These are phyloP conservation scores for Ommatoiulus sabulosus DNA, from an alignment of 2,888 invertebrate genomes.

Conservation along the genomic window DNA sequence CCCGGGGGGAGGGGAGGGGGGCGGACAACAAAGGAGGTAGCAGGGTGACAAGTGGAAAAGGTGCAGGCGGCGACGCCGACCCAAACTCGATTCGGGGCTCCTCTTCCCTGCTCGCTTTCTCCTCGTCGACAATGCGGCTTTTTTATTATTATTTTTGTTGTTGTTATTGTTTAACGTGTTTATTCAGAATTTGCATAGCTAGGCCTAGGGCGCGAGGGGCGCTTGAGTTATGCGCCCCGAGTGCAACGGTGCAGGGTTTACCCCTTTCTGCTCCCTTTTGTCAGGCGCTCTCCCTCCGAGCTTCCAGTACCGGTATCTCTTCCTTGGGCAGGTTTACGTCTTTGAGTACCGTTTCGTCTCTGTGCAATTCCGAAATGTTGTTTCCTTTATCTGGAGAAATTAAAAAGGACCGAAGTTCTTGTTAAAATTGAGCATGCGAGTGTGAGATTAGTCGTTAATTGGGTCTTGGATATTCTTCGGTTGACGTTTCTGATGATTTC, in stretches of 20 bases:
- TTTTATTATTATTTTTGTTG: constrained; percentile 47
- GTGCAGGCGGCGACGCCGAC: not conserved
- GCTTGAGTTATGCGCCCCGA: not conserved
- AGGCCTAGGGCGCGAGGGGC: not conserved
- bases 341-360: no score
- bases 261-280: constrained; percentile 33
- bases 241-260: not conserved
- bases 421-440: no score
- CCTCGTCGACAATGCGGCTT: constrained; percentile 20
- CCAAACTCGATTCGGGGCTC: constrained; percentile 20
- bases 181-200: constrained; percentile 31
- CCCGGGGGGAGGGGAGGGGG: constrained; percentile 41
- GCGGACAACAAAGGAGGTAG: constrained; percentile 47
- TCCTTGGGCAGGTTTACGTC: not conserved
- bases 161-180: constrained; percentile 48
- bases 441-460: no score
- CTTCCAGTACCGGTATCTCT: not conserved
- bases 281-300: not conserved
- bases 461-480: no score
- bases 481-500: no score
- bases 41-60: constrained; percentile 47
- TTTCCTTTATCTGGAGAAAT: no score
- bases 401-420: no score
- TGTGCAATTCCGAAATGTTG: no score
- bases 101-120: constrained; percentile 38